Base-by-base conservation (phyloP, 1,140 invertebrate genomes). In the Drosophila teissieri region DNA sequence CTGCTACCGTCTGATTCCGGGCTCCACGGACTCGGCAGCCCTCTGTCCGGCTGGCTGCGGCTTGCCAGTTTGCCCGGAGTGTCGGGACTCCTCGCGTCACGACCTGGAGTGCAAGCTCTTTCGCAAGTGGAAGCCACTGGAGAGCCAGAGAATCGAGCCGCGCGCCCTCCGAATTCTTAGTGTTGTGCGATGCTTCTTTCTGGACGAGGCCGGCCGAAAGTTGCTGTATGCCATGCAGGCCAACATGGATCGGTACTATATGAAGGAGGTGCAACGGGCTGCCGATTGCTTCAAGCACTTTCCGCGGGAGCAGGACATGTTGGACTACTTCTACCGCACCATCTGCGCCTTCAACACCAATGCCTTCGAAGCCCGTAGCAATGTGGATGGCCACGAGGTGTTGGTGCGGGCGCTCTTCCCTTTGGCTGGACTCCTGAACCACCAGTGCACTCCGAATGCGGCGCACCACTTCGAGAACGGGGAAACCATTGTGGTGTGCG, bases 371-470 rank as follows among this genome's bases (percentile, higher is more conserved):
- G 95, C 95, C 40, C 91, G 93, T 15, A 93, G 95, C 63, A 92
- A 92, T 0, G 82, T 86, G 4, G 92, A 92, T 36, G 91, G 93
- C 22, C 92, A 94, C 64, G 79, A 92, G 57, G 93, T 94, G 31
- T 94, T 94, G 78, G 91, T 95, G 34, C 93, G 95, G 67, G 96
- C 95, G 3, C 91, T 97, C 4, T 97, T 95, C 91, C 95, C 96
- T 3, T 91, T 96, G 17, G 94, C 95, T 1, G 94, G 95, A 14
- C 92, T 97, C 34, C 94, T 96, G 86, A 96, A 97, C 91, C 96
- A 97, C 81, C 94, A 93, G 36, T 97, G 96, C 80, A 92, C 93
- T 10, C 95, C 96, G 2, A 97, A 97, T 84, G 96, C 95, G 0
- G 94, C 94, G 17, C 95, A 96, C 65, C 93, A 93, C 42, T 96